Conservation (phyloP, 1,140 invertebrate genomes). For the Caenorhabditis remanei region DNA sequence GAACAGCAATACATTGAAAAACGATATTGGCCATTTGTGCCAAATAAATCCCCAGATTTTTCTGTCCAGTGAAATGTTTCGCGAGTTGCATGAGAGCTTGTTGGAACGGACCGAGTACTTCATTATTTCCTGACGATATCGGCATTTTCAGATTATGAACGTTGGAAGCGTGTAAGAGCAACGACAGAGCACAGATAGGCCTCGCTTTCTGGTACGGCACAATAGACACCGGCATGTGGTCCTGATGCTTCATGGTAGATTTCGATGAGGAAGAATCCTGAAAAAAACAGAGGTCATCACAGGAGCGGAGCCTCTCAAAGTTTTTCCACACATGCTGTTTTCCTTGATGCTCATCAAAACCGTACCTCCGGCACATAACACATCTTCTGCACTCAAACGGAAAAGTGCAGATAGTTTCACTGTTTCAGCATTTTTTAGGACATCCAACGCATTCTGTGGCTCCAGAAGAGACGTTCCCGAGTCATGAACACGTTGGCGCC, state of each 20-base stretch:
- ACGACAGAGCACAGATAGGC: not conserved
- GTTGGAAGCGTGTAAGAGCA: not conserved
- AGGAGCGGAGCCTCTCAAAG: too few species aligned
- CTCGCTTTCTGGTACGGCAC: not conserved
- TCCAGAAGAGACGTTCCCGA: not conserved
- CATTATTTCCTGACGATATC: not conserved
- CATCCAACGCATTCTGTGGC: not conserved
- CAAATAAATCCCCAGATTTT: not conserved
- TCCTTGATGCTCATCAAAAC: too few species aligned
- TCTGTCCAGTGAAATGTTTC: not conserved
- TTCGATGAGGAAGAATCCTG: slow-evolving; percentile 8
- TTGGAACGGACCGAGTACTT: not conserved
- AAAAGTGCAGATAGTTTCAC: not conserved
- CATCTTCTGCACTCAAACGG: too few species aligned
- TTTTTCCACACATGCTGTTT: too few species aligned
- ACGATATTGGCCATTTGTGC: not conserved
- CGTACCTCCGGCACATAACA: not conserved
- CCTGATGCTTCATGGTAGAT: not conserved
- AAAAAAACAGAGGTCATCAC: too few species aligned
- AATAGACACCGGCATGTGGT: slow-evolving; percentile 3
- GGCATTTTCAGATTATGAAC: not conserved
- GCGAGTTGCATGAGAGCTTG: not conserved
- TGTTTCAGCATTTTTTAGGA: not conserved
- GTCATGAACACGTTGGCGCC: not conserved
- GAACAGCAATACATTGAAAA: not conserved